phyloP scores from a whole-genome alignment of 1,140 invertebrate species.

The Drosophila arawakana region DNA sequence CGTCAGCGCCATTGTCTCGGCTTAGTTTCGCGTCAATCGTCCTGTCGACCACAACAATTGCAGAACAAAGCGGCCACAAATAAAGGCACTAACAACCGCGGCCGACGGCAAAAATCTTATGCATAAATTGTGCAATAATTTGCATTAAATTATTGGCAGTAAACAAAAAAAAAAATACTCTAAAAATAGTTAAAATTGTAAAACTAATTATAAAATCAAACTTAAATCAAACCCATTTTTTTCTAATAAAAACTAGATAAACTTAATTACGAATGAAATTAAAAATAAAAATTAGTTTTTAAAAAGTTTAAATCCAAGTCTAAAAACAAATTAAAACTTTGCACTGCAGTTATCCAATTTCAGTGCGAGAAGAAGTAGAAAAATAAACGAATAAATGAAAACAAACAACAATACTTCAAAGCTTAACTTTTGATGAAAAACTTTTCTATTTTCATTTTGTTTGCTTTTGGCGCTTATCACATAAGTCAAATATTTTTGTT shows the following conservation, averaged over 20 bases:
- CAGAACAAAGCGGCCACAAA: not conserved
- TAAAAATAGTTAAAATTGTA: not conserved
- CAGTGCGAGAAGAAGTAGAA: constrained; percentile 2
- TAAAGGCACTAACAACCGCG: not conserved
- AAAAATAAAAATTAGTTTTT: not conserved
- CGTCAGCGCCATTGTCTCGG: constrained; percentile 61
- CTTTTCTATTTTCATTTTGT: constrained; percentile 7
- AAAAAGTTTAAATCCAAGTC: constrained; percentile 28
- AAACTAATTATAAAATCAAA: not conserved
- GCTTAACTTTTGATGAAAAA: constrained; percentile 8
- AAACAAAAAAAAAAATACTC: constrained; percentile 13
- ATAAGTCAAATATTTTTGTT: constrained; percentile 9
- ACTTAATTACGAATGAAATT: not conserved
- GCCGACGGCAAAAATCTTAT: constrained; percentile 39
- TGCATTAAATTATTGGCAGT: not conserved
- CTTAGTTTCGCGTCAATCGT: constrained; percentile 75
- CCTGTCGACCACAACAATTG: constrained; percentile 36
- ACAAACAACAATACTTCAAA: constrained; percentile 11
- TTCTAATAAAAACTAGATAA: not conserved
- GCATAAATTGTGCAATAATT: not conserved
- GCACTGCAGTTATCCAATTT: constrained; percentile 9
- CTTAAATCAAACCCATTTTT: not conserved
- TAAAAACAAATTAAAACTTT: constrained; percentile 25
- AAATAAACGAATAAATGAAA: constrained; percentile 12
- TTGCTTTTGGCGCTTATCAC: not conserved